Evolutionary conservation across 1,140 invertebrate species (phyloP).

Genomic region (Propsilocerus akamusi): DNA sequence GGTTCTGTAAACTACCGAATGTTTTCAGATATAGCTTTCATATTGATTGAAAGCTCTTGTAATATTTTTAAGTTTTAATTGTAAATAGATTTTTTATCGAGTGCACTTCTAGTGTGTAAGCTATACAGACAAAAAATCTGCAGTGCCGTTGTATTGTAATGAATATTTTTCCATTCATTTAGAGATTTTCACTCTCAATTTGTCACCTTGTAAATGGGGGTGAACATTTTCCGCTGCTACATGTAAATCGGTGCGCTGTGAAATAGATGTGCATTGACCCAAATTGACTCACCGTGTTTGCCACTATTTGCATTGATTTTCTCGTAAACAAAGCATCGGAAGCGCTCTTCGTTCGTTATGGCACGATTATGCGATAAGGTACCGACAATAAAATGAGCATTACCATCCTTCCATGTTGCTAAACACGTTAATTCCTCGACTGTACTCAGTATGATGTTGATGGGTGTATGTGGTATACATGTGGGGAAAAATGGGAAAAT

Average conservation of each 20-base stretch:
- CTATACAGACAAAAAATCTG: no score
- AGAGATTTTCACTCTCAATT: background rate
- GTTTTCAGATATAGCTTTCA: no score
- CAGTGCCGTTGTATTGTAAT: no score
- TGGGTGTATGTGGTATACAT: no score
- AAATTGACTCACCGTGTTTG: background rate
- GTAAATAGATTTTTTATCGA: no score
- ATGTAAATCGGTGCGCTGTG: background rate
- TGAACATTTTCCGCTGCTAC: background rate
- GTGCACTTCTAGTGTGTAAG: no score
- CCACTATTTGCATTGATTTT: conserved; percentile 27
- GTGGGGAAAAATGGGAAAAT: conserved; percentile 19
- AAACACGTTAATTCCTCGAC: conserved; percentile 73
- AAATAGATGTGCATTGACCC: background rate
- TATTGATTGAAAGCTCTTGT: no score
- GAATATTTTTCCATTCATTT: background rate
- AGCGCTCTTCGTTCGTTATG: conserved; percentile 76
- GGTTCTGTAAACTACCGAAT: no score
- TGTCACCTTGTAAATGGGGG: background rate
- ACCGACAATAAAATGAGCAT: conserved; percentile 67
- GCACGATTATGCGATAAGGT: conserved; percentile 55
- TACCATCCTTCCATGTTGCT: conserved; percentile 77
- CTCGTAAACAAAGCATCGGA: conserved; percentile 83
- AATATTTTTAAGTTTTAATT: no score
- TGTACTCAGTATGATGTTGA: no score